Conservation (phyloP, 1,140 invertebrate genomes). For the Aphaenogaster floridana region DNA sequence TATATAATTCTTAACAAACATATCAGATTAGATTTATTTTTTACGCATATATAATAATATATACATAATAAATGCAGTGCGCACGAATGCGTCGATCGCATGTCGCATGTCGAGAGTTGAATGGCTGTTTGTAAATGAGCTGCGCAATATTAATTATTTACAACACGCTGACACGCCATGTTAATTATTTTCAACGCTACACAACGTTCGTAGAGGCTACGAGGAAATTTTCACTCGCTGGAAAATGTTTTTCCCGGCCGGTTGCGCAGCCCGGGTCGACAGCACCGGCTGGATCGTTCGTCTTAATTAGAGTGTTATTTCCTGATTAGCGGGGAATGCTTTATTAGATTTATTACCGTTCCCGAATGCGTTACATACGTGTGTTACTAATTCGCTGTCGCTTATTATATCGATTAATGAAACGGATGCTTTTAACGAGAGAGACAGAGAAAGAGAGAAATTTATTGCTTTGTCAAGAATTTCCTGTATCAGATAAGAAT, state of each 20-base stretch:
- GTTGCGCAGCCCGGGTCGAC: conserved; percentile 32
- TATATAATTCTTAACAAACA: neutral
- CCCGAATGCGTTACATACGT: conserved; percentile 55
- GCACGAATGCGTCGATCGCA: neutral
- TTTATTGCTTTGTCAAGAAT: conserved; percentile 21
- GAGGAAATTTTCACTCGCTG: conserved; percentile 60
- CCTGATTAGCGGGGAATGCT: conserved; percentile 78
- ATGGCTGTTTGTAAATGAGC: conserved; percentile 25
- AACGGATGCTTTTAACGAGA: conserved; percentile 45
- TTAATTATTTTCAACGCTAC: conserved; percentile 70
- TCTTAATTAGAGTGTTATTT: conserved; percentile 82
- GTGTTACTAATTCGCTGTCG: conserved; percentile 51
- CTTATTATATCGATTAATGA: conserved; percentile 63
- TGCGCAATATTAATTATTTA: conserved; percentile 53
- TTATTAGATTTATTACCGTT: conserved; percentile 80
- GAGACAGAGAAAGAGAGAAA: neutral
- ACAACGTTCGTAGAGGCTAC: conserved; percentile 12
- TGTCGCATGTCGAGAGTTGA: conserved; percentile 46
- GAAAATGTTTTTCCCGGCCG: conserved; percentile 64
- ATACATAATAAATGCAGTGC: neutral
- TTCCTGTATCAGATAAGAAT: neutral
- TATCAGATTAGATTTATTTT: conserved; percentile 18
- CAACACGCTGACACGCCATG: conserved; percentile 45
- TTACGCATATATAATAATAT: neutral
- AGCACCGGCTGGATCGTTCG: conserved; percentile 70